Evolutionary conservation across 2,113 vertebrate genomes (phyloP).

Genomic region (Eptesicus fuscus): DNA sequence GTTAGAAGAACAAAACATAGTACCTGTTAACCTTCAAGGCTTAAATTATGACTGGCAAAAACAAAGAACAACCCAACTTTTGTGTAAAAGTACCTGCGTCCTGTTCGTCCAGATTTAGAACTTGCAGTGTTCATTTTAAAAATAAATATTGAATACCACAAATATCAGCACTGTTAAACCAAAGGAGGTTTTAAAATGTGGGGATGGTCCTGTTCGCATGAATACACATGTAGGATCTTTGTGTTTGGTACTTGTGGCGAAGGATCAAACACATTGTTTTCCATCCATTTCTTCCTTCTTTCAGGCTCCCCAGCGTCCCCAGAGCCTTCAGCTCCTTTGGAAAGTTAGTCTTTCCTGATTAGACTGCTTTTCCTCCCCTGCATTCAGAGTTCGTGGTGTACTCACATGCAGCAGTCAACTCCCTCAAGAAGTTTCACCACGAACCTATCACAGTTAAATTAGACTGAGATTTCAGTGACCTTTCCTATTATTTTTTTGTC

Average conservation of each 20-base stretch:
- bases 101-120: neutral
- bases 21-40: neutral
- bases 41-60: neutral
- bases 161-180: neutral
- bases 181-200: neutral
- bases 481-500: conserved; percentile 73
- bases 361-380: conserved; percentile 60
- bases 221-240: neutral
- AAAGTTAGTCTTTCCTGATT: conserved; percentile 42
- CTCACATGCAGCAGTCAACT: conserved; percentile 54
- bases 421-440: conserved; percentile 67
- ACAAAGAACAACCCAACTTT: neutral
- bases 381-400: conserved; percentile 70
- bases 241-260: neutral
- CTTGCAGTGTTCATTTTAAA: neutral
- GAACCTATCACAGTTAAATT: conserved; percentile 66
- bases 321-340: conserved; percentile 28
- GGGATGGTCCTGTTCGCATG: neutral
- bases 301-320: conserved; percentile 15
- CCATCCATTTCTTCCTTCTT: neutral
- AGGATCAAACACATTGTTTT: conserved; percentile 20
- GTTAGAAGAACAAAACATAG: neutral
- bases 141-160: neutral
- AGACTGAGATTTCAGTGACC: conserved; percentile 75
- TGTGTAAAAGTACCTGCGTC: neutral